Conservation (phyloP, 1,140 invertebrate species). For the Pseudomyrmex pallidus region DNA sequence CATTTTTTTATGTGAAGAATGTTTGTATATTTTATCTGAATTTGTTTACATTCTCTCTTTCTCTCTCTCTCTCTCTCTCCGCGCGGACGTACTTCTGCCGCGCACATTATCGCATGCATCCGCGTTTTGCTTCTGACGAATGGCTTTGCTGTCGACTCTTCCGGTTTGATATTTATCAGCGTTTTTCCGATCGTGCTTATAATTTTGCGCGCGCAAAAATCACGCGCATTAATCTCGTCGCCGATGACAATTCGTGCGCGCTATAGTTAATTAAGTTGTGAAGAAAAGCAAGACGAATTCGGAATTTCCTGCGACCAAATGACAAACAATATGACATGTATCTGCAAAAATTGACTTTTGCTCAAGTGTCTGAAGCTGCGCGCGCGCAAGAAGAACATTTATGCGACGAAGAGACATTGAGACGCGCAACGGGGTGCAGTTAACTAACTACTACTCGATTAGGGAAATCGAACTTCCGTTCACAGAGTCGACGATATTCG, state of each 20-base stretch:
- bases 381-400: slow-evolving; percentile 20
- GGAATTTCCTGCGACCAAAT: not conserved
- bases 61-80: too few species aligned
- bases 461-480: slow-evolving; percentile 70
- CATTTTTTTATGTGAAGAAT: not conserved
- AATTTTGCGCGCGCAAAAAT: slow-evolving; percentile 10
- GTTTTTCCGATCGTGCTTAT: not conserved
- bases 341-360: slow-evolving; percentile 30
- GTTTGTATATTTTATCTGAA: slow-evolving; percentile 39
- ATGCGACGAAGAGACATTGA: slow-evolving; percentile 30
- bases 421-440: slow-evolving; percentile 46
- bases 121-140: slow-evolving; percentile 35
- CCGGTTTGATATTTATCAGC: slow-evolving; percentile 43
- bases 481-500: slow-evolving; percentile 69
- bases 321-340: slow-evolving; percentile 20
- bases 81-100: slow-evolving; percentile 25
- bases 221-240: slow-evolving; percentile 19
- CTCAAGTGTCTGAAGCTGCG: slow-evolving; percentile 7
- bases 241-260: not conserved
- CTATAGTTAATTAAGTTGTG: not conserved
- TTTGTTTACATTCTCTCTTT: slow-evolving; percentile 20
- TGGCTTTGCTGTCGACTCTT: slow-evolving; percentile 22
- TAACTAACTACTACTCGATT: slow-evolving; percentile 72
- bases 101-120: slow-evolving; percentile 22
- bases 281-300: slow-evolving; percentile 15